Base-by-base conservation (phyloP, 2,888 invertebrate species). In the Cryptus armator region DNA sequence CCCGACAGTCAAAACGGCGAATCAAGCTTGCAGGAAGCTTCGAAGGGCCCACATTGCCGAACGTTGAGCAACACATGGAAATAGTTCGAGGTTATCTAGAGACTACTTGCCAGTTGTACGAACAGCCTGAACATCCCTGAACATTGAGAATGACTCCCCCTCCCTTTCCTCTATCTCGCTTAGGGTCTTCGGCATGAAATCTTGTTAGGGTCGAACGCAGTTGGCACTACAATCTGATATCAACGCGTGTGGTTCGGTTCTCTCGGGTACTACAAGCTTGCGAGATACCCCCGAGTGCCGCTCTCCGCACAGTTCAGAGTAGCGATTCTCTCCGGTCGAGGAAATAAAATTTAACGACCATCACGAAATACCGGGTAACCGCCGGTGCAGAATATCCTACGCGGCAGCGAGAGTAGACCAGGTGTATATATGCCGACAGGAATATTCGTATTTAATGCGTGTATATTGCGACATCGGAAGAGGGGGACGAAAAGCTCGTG, bases 211-310 rank as follows among this genome's bases (percentile, higher is more conserved):
- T 86, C 87, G 86, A 87, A 86, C 87, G 86, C 89, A 89, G 89
- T 91, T 91, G 89, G 88, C 87, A 86, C 86, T 88, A 87, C 89
- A 89, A 89, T 89, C 90, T 90, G 90, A 89, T 91, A 90, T 90
- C 89, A 87, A 85, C 82, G 83, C 81, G 86, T 32, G 32, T 4
- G 70, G 48, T 48, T 68, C n/a, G 3, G 2, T 32, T 64, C 37
- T 37, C 37, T 9, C 62, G 71, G 87, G 37, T 64, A 43, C 64
- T 76, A 80, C 86, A 80, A 82, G 83, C 87, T 85, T 88, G 79
- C 87, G 75, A 80, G 16, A 56, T 16, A 56, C n/a, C 14, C 3
- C 7, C 7, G 37, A n/a, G 10, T 48, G 0, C 48, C 48, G 48
- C 12, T 48, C 48, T 16, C 19, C 9, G 56, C 19, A 75, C 74